Conservation (phyloP, 1,140 invertebrate species). For the Plectrocnemia conspersa region DNA sequence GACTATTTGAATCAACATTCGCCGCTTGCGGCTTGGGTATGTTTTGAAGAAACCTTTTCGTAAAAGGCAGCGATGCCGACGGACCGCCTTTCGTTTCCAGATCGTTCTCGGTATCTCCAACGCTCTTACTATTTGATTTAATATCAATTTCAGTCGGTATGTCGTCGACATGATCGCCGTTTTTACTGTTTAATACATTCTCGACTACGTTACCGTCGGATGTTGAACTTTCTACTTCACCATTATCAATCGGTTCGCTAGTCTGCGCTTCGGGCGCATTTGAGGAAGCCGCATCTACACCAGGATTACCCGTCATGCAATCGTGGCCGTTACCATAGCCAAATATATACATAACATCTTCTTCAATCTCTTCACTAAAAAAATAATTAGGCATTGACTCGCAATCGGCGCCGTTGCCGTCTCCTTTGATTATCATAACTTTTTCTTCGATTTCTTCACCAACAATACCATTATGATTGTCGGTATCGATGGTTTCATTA, state of each 20-base stretch:
- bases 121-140: conserved; percentile 14
- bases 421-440: conserved; percentile 65
- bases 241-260: too few relatives aligned
- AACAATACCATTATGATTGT: too few relatives aligned
- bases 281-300: background rate
- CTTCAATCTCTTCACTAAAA: conserved; percentile 64
- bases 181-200: background rate
- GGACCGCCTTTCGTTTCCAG: conserved; percentile 15
- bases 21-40: conserved; percentile 30
- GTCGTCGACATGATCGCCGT: background rate
- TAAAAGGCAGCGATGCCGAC: conserved; percentile 32
- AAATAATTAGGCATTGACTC: conserved; percentile 51
- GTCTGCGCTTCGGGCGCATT: background rate
- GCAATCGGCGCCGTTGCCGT: conserved; percentile 68
- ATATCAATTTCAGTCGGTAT: conserved; percentile 1
- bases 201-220: too few relatives aligned
- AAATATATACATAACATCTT: conserved; percentile 64
- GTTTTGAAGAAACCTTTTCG: conserved; percentile 35
- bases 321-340: conserved; percentile 68
- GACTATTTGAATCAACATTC: conserved; percentile 20
- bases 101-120: conserved; percentile 9
- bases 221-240: too few relatives aligned
- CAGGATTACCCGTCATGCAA: conserved; percentile 65
- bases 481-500: conserved; percentile 25
- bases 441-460: conserved; percentile 70